Evolutionary conservation across 2,888 invertebrate species (phyloP).

Genomic region (Abscondita cerata): DNA sequence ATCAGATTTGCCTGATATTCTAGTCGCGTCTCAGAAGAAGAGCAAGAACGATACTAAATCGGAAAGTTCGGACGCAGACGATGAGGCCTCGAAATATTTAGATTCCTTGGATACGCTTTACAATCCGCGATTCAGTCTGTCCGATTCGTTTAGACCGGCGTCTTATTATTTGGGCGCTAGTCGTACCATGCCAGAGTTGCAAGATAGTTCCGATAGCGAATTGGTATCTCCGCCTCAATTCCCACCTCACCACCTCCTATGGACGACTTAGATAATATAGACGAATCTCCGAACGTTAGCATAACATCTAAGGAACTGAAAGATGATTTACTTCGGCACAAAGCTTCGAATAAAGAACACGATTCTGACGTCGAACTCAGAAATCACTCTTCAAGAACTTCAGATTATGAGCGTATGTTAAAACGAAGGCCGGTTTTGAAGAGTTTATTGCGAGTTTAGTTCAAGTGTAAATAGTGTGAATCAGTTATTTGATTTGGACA

Average conservation of each 20-base stretch:
- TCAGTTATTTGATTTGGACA: conserved; percentile 70
- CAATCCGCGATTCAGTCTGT: conserved; percentile 81
- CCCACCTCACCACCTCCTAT: conserved; percentile 77
- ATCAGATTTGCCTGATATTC: conserved; percentile 67
- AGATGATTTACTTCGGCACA: conserved; percentile 25
- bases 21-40: conserved; percentile 61
- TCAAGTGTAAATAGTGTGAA: conserved; percentile 46
- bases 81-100: conserved; percentile 80
- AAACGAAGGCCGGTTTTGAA: conserved; percentile 77
- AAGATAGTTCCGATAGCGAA: conserved; percentile 84
- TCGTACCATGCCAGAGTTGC: conserved; percentile 69
- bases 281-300: conserved; percentile 35
- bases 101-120: conserved; percentile 71
- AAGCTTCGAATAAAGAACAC: conserved; percentile 31
- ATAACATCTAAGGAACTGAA: conserved; percentile 32
- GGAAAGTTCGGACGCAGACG: conserved; percentile 83
- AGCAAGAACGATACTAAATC: conserved; percentile 60
- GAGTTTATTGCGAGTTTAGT: conserved; percentile 75
- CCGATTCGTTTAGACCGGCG: conserved; percentile 87
- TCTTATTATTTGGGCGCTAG: conserved; percentile 84
- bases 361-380: conserved; percentile 57
- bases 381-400: conserved; percentile 44
- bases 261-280: conserved; percentile 70
- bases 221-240: conserved; percentile 77
- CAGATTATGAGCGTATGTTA: conserved; percentile 52